Evolutionary conservation across 2,797 vertebrate genomes (phyloP).

Genomic region (Sorex maritimensis): DNA sequence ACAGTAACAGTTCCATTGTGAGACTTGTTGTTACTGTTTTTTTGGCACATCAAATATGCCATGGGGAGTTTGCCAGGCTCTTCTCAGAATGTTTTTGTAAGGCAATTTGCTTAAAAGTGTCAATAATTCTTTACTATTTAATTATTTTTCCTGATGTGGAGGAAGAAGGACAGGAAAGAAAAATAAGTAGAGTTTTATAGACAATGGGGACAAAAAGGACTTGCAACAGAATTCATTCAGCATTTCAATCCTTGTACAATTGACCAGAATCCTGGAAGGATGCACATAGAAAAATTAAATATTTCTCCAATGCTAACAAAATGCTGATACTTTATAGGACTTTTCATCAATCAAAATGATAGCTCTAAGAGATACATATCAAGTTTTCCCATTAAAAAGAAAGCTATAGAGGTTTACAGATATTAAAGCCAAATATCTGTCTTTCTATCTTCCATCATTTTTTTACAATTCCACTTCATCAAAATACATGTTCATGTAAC

Average conservation of each 20-base stretch:
- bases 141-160: not conserved
- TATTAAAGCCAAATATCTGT: not conserved
- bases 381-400: not conserved
- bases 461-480: slow-evolving; percentile 7
- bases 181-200: slow-evolving; percentile 1
- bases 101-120: not conserved
- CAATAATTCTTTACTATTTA: not conserved
- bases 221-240: not conserved
- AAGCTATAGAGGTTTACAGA: not conserved
- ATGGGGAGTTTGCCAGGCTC: too few species aligned
- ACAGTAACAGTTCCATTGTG: too few species aligned
- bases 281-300: not conserved
- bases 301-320: not conserved
- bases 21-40: too few species aligned
- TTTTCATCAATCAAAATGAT: not conserved
- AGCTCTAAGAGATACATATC: not conserved
- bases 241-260: not conserved
- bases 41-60: too few species aligned
- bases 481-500: not conserved
- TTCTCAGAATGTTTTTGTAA: not conserved
- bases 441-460: too few species aligned
- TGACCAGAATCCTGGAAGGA: not conserved
- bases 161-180: not conserved
- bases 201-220: not conserved
- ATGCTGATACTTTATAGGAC: not conserved